Conservation (phyloP, 2,797 vertebrate species). For the Amblyraja radiata region DNA sequence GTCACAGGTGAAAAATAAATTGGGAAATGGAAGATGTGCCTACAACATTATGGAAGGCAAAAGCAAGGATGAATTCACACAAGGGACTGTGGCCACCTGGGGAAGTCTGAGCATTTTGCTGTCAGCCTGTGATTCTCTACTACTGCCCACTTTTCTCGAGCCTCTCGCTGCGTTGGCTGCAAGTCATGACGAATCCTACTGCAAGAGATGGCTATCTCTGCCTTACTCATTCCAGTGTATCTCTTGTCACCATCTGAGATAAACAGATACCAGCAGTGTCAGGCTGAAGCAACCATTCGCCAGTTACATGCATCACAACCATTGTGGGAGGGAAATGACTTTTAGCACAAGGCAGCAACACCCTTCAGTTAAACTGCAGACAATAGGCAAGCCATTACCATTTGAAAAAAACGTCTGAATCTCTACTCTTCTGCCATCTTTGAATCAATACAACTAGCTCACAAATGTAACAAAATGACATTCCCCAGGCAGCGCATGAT, state of each 20-base stretch:
- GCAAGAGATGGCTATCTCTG: too few species aligned
- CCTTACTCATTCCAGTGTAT: neutral
- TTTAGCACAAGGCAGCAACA: neutral
- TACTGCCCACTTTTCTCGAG: neutral
- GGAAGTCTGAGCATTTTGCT: too few species aligned
- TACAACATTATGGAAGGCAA: neutral
- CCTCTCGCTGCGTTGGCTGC: neutral
- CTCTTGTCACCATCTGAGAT: neutral
- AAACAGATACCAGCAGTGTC: neutral
- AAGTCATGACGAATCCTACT: neutral
- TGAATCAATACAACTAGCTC: neutral
- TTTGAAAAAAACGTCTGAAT: neutral
- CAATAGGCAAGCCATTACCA: neutral
- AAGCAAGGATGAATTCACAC: neutral
- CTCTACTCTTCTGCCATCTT: neutral
- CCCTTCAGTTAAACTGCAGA: too few species aligned
- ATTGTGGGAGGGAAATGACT: neutral
- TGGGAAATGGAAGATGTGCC: neutral
- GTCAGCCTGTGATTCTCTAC: neutral
- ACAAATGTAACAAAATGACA: neutral
- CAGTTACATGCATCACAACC: neutral
- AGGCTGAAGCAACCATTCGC: neutral
- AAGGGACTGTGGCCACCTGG: neutral
- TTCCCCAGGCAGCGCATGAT: neutral
- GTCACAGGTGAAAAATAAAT: neutral